These are phyloP conservation scores for Otolemur crassicaudatus DNA, from an alignment of 2,797 vertebrate genomes.

Conservation along the genomic window DNA sequence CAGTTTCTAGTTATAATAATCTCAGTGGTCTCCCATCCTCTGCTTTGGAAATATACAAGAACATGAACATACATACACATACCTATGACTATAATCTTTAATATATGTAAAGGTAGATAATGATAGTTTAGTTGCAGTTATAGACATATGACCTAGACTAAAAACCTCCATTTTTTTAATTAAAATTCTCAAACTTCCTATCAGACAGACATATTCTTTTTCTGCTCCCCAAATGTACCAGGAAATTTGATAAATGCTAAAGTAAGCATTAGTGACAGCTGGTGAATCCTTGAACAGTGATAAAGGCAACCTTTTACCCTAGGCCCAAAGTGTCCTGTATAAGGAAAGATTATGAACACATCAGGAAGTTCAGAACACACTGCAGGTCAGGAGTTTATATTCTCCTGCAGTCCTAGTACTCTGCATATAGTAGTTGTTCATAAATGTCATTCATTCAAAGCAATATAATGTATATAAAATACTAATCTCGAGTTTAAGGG, in stretches of 20 bases:
- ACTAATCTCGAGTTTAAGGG: neutral
- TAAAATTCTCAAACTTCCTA: neutral
- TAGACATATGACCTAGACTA: neutral
- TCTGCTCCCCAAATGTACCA: neutral
- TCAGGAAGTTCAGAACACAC: neutral
- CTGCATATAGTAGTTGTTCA: neutral
- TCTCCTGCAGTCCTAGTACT: neutral
- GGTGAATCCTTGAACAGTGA: neutral
- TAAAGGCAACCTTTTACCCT: neutral
- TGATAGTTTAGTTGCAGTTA: neutral
- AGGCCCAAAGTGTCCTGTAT: rapidly evolving
- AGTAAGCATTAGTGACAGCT: neutral
- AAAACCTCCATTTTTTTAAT: neutral
- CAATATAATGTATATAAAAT: neutral
- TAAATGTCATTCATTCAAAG: neutral
- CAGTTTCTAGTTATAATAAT: neutral
- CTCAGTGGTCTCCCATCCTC: neutral
- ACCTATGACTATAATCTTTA: neutral
- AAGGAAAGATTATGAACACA: neutral
- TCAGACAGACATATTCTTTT: neutral
- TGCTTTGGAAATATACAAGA: neutral
- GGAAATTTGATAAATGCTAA: neutral
- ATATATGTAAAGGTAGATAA: neutral
- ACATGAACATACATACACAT: neutral
- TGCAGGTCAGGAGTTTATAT: neutral